Evolutionary conservation across 2,888 invertebrate genomes (phyloP).

Genomic region (Lymantria dispar): DNA sequence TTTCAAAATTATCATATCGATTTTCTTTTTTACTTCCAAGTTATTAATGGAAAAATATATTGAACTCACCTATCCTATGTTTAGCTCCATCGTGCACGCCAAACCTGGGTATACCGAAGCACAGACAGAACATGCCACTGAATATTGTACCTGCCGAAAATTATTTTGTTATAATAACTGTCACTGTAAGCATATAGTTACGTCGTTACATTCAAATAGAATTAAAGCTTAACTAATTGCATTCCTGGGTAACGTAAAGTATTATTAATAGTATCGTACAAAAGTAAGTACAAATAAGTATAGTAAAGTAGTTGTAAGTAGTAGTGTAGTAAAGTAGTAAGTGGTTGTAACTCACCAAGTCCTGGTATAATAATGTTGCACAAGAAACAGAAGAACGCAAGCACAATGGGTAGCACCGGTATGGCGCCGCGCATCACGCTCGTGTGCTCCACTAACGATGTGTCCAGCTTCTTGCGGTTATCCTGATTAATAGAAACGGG

Average conservation of each 20-base stretch:
- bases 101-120: conserved; percentile 94
- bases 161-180: neutral
- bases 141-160: conserved; percentile 89
- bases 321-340: no score
- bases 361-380: conserved; percentile 79
- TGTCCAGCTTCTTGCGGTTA: conserved; percentile 88
- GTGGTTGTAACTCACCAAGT: conserved; percentile 56
- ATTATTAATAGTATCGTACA: no score
- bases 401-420: conserved; percentile 92
- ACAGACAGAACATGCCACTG: conserved; percentile 94
- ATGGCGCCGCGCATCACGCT: conserved; percentile 96
- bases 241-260: no score
- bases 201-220: no score
- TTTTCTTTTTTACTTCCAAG: no score
- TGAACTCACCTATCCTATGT: conserved; percentile 85
- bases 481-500: conserved; percentile 74
- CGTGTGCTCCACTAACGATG: conserved; percentile 89
- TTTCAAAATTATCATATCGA: no score
- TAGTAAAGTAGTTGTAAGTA: no score
- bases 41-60: neutral
- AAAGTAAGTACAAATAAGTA: no score
- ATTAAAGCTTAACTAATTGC: no score
- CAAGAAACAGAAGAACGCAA: conserved; percentile 94
- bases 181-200: no score
- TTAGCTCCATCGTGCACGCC: conserved; percentile 90